Conservation (phyloP, 2,113 vertebrate species). For the Scortum barcoo region DNA sequence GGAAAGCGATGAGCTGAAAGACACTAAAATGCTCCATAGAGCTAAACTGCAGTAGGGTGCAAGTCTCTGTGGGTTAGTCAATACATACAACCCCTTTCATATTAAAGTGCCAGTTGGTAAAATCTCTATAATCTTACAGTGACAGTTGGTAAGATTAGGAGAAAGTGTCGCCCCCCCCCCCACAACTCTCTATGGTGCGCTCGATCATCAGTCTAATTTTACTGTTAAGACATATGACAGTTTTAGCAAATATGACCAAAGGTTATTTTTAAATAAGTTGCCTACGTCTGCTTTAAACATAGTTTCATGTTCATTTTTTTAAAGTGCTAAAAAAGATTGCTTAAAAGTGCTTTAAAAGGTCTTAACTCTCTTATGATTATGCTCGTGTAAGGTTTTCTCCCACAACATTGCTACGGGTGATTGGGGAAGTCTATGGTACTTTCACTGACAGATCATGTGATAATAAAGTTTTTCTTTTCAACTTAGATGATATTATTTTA, state of each 20-base stretch:
- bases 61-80: not conserved
- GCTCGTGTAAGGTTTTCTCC: not conserved
- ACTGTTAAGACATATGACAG: too few species aligned
- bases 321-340: not conserved
- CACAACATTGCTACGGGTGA: not conserved
- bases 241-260: too few species aligned
- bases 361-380: not conserved
- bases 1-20: not conserved
- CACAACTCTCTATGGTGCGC: too few species aligned
- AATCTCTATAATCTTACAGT: too few species aligned
- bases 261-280: too few species aligned
- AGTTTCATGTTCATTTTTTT: too few species aligned
- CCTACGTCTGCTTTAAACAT: too few species aligned
- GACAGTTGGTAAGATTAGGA: too few species aligned
- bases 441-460: not conserved
- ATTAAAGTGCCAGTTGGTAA: too few species aligned
- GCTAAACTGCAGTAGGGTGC: not conserved
- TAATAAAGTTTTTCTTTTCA: conserved; percentile 24
- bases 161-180: too few species aligned
- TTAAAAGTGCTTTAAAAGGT: not conserved
- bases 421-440: not conserved
- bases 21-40: not conserved
- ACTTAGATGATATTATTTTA: not conserved
- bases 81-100: not conserved
- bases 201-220: too few species aligned